Base-by-base conservation (phyloP, 2,113 vertebrate species). In the Climacteris rufus region DNA sequence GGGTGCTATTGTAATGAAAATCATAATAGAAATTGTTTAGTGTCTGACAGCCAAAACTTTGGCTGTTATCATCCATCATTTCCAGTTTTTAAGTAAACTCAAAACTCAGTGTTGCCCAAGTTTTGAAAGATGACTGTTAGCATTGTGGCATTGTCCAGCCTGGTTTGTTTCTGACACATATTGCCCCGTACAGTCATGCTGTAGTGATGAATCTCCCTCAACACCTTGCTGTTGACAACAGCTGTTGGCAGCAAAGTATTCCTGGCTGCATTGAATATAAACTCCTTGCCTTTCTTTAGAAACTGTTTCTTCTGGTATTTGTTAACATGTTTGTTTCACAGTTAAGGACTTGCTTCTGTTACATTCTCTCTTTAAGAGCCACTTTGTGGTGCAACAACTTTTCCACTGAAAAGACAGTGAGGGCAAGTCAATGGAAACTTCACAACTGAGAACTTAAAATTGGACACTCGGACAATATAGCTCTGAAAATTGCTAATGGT, bases 381-480 rank as follows among this genome's bases (percentile, higher is more conserved):
- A 24, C 10, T 13, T 35, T 49, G 44, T 12, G 69, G 7, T 13
- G 15, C 31, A 69, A 31, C 18, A 64, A 7, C 35, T 87, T 40
- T 11, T 54, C 56, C 1, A 2, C 25, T 1, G 2, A 65, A 83
- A 79, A 75, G 31, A 60, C 16, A 10, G 2, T 64, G 39, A 69
- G 31, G 30, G n/a, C 47, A 81, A 84, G 20, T 76, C 42, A 75
- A 10, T 47, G 30, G 23, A 54, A 93, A 57, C 15, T 45, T 80
- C 33, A 31, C 23, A 81, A 9, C 25, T n/a, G n/a, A 87, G 63
- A 31, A 30, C 23, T 83, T 47, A 42, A 83, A 72, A 31, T 35
- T 30, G n/a, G 11, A 10, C 25, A 33, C 7, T 40, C 1, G 0
- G 52, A 35, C 30, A 56, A 9, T 39, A 68, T 1, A 5, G 39